Percentiles rank a stretch among this genome's conserved stretches.
Evolutionary conservation across 2,888 invertebrate genomes (phyloP).

Genomic region (Scelioninae gen. 1): DNA sequence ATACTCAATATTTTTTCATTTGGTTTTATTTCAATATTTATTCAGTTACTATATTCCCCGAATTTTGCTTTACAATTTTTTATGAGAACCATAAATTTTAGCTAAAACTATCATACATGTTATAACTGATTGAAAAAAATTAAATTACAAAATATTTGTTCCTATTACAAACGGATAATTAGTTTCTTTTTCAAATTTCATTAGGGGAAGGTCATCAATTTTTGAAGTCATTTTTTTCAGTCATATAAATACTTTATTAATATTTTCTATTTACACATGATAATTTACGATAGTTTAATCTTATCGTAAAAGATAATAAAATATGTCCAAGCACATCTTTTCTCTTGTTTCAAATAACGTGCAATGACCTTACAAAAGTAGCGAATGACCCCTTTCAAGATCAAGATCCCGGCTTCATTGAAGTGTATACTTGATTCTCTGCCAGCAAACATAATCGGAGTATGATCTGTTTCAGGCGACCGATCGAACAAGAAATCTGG

Average conservation of each 20-base stretch:
- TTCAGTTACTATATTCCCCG: too few species aligned
- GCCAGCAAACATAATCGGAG: slow-evolving; percentile 45
- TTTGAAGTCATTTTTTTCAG: too few species aligned
- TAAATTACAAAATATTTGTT: too few species aligned
- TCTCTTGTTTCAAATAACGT: slow-evolving; percentile 34
- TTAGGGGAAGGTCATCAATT: too few species aligned
- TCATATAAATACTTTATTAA: not conserved
- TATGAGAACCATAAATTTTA: too few species aligned
- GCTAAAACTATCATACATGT: too few species aligned
- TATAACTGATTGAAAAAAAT: too few species aligned
- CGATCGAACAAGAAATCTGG: slow-evolving; percentile 82
- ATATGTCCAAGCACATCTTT: slow-evolving; percentile 13
- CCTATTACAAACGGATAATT: too few species aligned
- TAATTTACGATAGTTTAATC: not conserved
- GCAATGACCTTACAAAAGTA: slow-evolving; percentile 46
- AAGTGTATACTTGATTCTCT: slow-evolving; percentile 43
- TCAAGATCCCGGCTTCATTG: slow-evolving; percentile 48
- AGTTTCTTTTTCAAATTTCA: too few species aligned
- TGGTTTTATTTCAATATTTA: too few species aligned
- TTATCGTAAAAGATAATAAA: slow-evolving; percentile 7
- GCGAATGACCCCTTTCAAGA: slow-evolving; percentile 55
- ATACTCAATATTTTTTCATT: too few species aligned
- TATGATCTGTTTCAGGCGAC: slow-evolving; percentile 77
- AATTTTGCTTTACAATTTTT: too few species aligned
- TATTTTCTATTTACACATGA: not conserved